Conservation (phyloP, 2,113 vertebrate species). For the Sphyrna mokarran region DNA sequence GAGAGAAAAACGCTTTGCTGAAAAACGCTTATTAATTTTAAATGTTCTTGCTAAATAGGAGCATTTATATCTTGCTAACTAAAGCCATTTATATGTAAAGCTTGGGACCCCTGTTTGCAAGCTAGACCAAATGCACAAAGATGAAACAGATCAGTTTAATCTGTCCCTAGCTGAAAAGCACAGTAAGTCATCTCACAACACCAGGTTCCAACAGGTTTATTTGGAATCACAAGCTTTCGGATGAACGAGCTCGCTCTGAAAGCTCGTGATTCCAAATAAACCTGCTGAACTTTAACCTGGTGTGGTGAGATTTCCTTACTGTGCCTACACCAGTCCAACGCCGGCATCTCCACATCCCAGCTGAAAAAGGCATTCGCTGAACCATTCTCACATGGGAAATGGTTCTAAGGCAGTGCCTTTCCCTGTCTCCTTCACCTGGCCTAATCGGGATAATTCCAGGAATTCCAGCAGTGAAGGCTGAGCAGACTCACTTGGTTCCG, state of each 20-base stretch:
- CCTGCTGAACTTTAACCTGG: no score
- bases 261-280: no score
- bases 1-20: background rate
- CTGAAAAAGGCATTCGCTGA: background rate
- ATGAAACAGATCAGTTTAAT: background rate
- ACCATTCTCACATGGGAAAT: background rate
- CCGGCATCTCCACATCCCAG: no score
- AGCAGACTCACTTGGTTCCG: background rate
- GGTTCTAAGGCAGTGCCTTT: background rate
- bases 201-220: no score
- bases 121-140: background rate
- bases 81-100: background rate
- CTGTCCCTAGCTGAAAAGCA: no score
- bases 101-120: background rate
- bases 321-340: no score
- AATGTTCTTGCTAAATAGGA: background rate
- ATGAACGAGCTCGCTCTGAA: no score
- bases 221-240: no score
- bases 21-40: background rate
- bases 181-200: no score
- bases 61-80: no score
- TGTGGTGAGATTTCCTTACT: no score
- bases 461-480: background rate
- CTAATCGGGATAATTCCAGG: background rate
- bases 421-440: background rate